These are phyloP conservation scores for Gibbula magus DNA, from an alignment of 2,888 invertebrate species.

Conservation along the genomic window DNA sequence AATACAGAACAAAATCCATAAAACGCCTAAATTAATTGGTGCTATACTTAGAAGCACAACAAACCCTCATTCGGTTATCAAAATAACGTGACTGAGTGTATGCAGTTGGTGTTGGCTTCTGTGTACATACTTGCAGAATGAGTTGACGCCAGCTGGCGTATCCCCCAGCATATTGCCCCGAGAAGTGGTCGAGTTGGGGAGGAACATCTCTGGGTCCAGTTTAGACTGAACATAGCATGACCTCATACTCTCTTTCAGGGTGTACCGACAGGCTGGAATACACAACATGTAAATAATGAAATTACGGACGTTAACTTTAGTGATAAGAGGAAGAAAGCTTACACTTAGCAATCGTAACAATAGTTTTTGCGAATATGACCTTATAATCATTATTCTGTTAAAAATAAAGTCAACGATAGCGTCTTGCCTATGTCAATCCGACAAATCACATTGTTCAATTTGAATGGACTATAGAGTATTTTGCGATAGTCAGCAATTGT, in stretches of 20 bases:
- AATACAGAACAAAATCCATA: too few species aligned
- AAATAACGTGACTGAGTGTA: not conserved
- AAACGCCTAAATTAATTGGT: too few species aligned
- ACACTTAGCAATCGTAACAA: too few species aligned
- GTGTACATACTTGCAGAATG: constrained; percentile 14
- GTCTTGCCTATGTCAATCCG: too few species aligned
- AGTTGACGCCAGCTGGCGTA: not conserved
- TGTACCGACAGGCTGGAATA: not conserved
- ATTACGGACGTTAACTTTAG: not conserved
- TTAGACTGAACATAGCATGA: not conserved
- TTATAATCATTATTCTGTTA: too few species aligned
- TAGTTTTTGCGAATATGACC: too few species aligned
- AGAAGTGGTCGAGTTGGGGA: not conserved
- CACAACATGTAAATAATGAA: not conserved
- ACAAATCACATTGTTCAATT: too few species aligned
- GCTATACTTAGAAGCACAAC: not conserved
- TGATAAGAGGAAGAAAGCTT: too few species aligned
- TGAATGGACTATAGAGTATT: too few species aligned
- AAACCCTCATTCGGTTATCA: not conserved
- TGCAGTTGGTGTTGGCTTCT: not conserved
- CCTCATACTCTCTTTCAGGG: not conserved
- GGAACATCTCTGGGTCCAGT: not conserved
- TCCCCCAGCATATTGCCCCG: not conserved
- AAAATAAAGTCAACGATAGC: too few species aligned
- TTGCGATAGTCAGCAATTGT: too few species aligned